Evolutionary conservation across 2,113 vertebrate genomes (phyloP).

Genomic region (Gavialis gangeticus): DNA sequence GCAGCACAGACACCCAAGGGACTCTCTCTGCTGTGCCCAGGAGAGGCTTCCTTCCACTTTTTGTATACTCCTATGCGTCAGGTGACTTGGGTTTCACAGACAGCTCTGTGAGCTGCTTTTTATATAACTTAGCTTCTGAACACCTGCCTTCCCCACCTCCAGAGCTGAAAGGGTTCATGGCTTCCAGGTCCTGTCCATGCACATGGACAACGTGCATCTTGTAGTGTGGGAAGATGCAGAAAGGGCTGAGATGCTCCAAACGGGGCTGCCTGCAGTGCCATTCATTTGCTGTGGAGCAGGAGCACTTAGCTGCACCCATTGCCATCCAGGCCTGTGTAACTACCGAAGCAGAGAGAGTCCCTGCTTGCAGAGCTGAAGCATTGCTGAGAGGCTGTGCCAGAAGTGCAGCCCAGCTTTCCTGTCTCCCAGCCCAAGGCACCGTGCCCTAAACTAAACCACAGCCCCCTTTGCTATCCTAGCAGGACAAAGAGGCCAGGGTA

Average conservation of each 20-base stretch:
- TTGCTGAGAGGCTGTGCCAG: too few relatives aligned
- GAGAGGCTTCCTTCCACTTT: background rate
- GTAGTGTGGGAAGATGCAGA: background rate
- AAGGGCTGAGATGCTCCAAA: background rate
- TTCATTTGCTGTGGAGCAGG: too few relatives aligned
- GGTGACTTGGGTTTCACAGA: background rate
- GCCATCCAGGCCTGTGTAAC: too few relatives aligned
- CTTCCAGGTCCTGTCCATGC: background rate
- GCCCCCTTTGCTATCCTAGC: too few relatives aligned
- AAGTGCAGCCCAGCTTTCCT: too few relatives aligned
- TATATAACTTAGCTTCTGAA: background rate
- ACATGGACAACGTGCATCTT: background rate
- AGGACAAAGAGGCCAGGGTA: too few relatives aligned
- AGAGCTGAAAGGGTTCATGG: background rate
- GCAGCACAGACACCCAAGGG: background rate
- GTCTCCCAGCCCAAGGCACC: background rate
- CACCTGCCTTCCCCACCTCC: background rate
- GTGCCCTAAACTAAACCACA: too few relatives aligned
- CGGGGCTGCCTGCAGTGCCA: too few relatives aligned
- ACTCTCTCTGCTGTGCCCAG: background rate
- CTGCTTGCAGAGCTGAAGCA: too few relatives aligned
- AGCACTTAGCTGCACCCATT: too few relatives aligned
- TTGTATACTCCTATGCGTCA: background rate
- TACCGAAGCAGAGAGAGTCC: too few relatives aligned
- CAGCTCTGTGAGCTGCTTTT: background rate